These are phyloP conservation scores for Callimico goeldii DNA, from an alignment of 2,797 vertebrate genomes.

Conservation along the genomic window DNA sequence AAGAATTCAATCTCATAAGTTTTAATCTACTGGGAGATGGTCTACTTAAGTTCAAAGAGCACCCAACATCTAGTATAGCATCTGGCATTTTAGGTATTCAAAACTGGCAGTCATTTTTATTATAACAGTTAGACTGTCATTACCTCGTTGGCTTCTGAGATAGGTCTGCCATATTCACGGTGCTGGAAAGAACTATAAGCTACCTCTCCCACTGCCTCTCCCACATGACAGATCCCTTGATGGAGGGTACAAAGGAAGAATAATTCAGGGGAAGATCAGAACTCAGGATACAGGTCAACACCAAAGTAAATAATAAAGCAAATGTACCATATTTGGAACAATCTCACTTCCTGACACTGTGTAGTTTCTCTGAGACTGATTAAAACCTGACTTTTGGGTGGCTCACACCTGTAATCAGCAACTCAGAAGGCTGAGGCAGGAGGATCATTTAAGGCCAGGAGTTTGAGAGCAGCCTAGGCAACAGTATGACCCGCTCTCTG, in stretches of 20 bases:
- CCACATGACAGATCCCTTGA: background rate
- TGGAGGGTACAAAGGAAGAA: background rate
- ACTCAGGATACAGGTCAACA: background rate
- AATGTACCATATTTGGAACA: background rate
- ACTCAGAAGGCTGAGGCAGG: background rate
- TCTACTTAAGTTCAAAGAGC: background rate
- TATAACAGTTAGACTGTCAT: background rate
- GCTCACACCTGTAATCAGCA: background rate
- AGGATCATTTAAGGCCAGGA: background rate
- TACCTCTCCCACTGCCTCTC: background rate
- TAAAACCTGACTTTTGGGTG: background rate
- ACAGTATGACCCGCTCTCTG: background rate
- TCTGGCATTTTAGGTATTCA: background rate
- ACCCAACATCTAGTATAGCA: background rate
- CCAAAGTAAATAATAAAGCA: background rate
- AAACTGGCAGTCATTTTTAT: background rate
- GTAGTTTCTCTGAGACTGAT: background rate
- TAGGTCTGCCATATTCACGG: background rate
- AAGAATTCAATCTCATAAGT: background rate
- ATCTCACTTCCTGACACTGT: background rate
- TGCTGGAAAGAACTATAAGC: background rate
- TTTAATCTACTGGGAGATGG: background rate
- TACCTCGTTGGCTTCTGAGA: background rate
- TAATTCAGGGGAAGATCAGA: background rate
- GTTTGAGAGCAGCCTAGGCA: background rate